Conservation (phyloP, 2,113 vertebrate genomes). For the Sula dactylatra region DNA sequence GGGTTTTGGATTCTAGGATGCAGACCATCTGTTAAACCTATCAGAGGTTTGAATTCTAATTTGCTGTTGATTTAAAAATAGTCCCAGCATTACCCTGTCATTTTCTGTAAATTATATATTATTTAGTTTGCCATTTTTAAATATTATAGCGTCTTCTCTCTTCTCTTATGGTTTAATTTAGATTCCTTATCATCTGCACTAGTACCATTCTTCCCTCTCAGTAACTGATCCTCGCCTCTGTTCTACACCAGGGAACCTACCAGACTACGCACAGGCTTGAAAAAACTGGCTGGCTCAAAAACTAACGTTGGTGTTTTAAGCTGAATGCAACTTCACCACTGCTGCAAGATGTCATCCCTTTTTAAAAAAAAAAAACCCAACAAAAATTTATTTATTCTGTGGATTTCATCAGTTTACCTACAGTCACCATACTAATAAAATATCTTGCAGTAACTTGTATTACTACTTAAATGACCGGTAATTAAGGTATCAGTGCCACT, state of each 20-base stretch:
- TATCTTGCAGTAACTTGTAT: not conserved
- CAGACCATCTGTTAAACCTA: conserved; percentile 76
- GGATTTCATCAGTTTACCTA: not conserved
- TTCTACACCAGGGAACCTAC: not conserved
- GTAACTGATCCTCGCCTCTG: not conserved
- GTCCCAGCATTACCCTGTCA: conserved; percentile 71
- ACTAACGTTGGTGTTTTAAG: not conserved
- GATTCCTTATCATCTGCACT: conserved; percentile 66
- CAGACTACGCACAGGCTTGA: not conserved
- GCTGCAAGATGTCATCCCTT: not conserved
- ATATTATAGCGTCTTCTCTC: conserved; percentile 61
- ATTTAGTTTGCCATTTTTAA: conserved; percentile 75
- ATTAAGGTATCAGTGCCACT: not conserved
- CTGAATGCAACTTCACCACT: not conserved
- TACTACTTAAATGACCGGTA: not conserved
- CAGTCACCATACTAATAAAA: not conserved
- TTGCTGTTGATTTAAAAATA: conserved; percentile 75
- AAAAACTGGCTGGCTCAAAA: not conserved
- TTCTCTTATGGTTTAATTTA: conserved; percentile 65
- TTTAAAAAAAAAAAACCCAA: not conserved
- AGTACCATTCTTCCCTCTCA: conserved; percentile 19
- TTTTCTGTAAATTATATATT: conserved; percentile 76
- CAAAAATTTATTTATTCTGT: not conserved
- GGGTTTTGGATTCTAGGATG: conserved; percentile 71
- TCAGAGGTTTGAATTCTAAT: conserved; percentile 74